Base-by-base conservation (phyloP, 2,113 vertebrate genomes). In the Malurus elegans region DNA sequence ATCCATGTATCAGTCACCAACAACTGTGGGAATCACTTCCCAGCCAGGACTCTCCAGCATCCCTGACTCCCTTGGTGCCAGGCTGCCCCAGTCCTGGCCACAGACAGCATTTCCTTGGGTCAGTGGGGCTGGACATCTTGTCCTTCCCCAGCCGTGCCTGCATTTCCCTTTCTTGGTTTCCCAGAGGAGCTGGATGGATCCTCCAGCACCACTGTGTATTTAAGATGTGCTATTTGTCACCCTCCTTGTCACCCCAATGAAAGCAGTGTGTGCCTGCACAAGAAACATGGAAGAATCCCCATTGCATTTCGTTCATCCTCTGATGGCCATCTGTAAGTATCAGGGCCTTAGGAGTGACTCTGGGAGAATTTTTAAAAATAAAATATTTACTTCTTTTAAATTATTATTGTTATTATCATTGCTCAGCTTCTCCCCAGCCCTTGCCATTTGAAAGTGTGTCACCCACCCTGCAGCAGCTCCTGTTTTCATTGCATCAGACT, bases 111-210 rank as follows among this genome's bases (percentile, higher is more conserved):
- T 38, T 31, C 69, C 51, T 32, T 2, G 14, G 71, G 53, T 28
- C 32, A 24, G 1, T 4, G 40, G 32, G 38, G 48, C 48, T 73
- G 74, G 34, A 75, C 42, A 24, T 34, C 26, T 38, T 40, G 60
- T 48, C 65, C 82, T 38, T 47, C 34, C 56, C 42, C 9, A 34
- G 79, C 18, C 2, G 0, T 21, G 53, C 38, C 78, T 66, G 36
- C 66, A 58, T 82, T 58, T 48, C 48, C 47, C 61, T 90, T 50
- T 72, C 70, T 26, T 58, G 67, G 48, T 96, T 93, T 86, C 94
- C 93, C 92, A 24, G 61, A 67, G 90, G 93, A 96, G 96, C 88
- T 66, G 78, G 90, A 96, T 94, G 87, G 92, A 36, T 96, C 78
- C 86, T 85, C 23, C 24, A n/a, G 42, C 58, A n/a, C 71, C 61